Conservation (phyloP, 2,797 vertebrate species). For the Ctenochaetus hawaiiensis region DNA sequence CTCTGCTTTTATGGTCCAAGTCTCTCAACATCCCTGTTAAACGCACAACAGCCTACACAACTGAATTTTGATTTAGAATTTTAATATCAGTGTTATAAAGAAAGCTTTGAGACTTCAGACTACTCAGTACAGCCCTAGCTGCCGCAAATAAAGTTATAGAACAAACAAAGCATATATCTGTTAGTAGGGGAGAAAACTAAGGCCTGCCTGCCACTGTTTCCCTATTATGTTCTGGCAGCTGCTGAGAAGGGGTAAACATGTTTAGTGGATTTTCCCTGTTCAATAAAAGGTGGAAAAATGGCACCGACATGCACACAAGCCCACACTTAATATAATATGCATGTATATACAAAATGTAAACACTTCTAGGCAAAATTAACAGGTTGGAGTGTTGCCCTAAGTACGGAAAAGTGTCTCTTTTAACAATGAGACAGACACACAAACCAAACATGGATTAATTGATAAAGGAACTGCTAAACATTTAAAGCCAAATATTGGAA, state of each 20-base stretch:
- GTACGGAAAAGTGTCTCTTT: no score
- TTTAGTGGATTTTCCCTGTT: neutral
- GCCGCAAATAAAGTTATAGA: neutral
- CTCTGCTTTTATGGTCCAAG: no score
- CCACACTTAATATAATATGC: neutral
- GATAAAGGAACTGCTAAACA: neutral
- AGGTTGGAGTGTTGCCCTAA: no score
- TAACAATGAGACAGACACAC: neutral
- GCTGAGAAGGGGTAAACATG: neutral
- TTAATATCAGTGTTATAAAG: no score
- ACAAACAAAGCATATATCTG: neutral
- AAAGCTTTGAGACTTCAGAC: no score
- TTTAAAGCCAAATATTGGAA: neutral
- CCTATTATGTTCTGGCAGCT: slow-evolving; percentile 3
- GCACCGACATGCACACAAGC: neutral
- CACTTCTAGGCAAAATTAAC: neutral
- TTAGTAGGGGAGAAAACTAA: neutral
- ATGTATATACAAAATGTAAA: neutral
- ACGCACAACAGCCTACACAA: no score
- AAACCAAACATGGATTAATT: slow-evolving; percentile 2
- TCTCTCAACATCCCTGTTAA: no score
- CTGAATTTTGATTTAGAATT: no score
- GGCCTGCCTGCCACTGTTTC: neutral
- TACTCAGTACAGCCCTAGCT: neutral
- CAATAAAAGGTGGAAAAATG: neutral